Base-by-base conservation (phyloP, 2,888 invertebrate species). In the Ellobium chinense region DNA sequence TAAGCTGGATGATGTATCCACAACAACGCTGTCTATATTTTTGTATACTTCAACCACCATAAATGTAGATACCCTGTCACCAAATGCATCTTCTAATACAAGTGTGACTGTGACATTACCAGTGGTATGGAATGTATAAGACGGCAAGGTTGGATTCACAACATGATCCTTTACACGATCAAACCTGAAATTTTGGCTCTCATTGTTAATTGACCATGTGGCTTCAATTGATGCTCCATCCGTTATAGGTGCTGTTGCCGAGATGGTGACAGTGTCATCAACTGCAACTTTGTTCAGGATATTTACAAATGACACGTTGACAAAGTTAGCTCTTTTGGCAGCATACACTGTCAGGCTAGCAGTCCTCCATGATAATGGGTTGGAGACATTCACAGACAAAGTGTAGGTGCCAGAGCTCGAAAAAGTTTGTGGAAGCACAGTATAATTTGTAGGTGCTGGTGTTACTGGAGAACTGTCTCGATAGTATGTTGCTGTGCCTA, bases 11-110 rank as follows among this genome's bases (percentile, higher is more conserved):
- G 72, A 54, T 12, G 24, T 27, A 21, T 54, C 14, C n/a, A 54
- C 27, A 14, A 27, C 46, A n/a, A 66, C 68, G 2, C 34, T 24
- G 37, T 73, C 68, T 18, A 87, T 84, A 62, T 58, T 75, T 31
- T 87, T 85, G 66, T 85, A 82, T 1, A 88, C 84, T 74, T 84
- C 84, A 7, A 88, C 81, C 5, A 29, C 31, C n/a, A 76, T 75
- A 0, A 63, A 72, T 5, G 74, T 27, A n/a, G 68, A 68, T 12
- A 66, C 36, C 34, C 58, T 31, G 24, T 78, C 73, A 34, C 72
- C 84, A 65, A 81, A 82, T 9, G 79, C 39, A 66, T 88, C 85
- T 9, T 70, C 73, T 2, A 86, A 76, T 27, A 65, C 73, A 2
- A 87, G 82, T 18, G 62, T 76, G 9, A 89, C 39, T 39, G 83